Evolutionary conservation across 2,113 vertebrate genomes (phyloP).

Genomic region (Desmodus rotundus): DNA sequence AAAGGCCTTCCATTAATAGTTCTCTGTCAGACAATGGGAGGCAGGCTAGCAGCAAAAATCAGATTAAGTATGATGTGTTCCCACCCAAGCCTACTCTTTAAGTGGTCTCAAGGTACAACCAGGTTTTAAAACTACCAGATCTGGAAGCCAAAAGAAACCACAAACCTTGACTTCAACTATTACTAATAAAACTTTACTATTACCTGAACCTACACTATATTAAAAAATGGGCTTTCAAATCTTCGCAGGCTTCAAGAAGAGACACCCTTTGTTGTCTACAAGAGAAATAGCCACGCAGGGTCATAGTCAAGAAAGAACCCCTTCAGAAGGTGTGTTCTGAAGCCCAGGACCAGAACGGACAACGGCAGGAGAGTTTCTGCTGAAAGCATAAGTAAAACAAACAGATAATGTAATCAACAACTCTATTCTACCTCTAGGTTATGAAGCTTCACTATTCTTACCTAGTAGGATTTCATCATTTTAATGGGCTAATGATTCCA

Average conservation of each 20-base stretch:
- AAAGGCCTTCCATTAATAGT: constrained; percentile 11
- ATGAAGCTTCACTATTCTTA: not conserved
- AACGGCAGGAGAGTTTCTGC: not conserved
- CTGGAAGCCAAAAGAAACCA: not conserved
- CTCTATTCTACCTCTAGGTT: not conserved
- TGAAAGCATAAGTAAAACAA: not conserved
- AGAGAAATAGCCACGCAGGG: not conserved
- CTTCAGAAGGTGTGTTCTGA: not conserved
- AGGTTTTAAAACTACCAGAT: not conserved
- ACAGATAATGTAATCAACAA: not conserved
- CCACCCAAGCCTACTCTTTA: not conserved
- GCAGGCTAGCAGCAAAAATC: not conserved
- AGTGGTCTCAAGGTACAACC: constrained; percentile 1
- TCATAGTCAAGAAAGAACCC: not conserved
- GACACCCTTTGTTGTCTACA: not conserved
- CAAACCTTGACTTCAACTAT: not conserved
- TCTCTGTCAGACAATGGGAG: not conserved
- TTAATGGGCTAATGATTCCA: not conserved
- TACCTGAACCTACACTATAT: not conserved
- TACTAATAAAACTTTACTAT: not conserved
- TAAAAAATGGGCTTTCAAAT: not conserved
- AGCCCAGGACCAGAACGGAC: not conserved
- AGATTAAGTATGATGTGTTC: not conserved
- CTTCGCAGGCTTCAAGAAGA: not conserved
- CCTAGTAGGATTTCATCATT: not conserved